Percentiles rank a stretch among this genome's conserved stretches.
Evolutionary conservation across 2,113 vertebrate genomes (phyloP).

Genomic region (Corydoras maculifer): DNA sequence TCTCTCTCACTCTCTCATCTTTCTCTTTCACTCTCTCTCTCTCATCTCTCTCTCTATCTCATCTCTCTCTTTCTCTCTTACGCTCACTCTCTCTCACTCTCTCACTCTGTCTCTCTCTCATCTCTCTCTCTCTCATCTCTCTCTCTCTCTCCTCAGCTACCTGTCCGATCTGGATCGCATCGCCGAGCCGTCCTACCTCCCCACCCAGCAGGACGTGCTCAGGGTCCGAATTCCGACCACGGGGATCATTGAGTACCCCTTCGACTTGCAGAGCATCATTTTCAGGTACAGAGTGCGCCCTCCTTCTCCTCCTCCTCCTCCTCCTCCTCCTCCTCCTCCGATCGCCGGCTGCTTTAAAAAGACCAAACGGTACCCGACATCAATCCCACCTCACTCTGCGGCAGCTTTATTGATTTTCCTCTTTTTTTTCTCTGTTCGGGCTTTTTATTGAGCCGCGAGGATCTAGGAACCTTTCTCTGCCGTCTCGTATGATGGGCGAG

Average conservation of each 20-base stretch:
- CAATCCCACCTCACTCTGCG: conserved; percentile 8
- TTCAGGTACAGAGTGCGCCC: conserved; percentile 80
- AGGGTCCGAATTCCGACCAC: conserved; percentile 96
- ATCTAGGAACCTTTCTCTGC: conserved; percentile 18
- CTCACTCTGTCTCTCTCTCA: background rate
- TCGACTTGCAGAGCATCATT: conserved; percentile 98
- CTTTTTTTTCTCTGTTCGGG: background rate
- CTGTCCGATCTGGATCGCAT: conserved; percentile 95
- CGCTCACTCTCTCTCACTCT: too few relatives aligned
- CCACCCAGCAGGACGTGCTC: conserved; percentile 97
- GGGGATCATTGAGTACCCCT: conserved; percentile 97
- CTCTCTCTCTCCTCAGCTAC: conserved; percentile 71
- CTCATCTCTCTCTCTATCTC: background rate
- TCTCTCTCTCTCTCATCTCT: conserved; percentile 31
- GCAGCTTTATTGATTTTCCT: conserved; percentile 9
- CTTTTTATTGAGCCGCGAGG: background rate
- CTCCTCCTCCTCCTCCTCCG: background rate
- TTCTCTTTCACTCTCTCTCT: background rate
- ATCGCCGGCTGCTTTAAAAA: conserved; percentile 1
- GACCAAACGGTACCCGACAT: conserved; percentile 7
- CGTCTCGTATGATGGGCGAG: conserved; percentile 1
- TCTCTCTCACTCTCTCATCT: too few relatives aligned
- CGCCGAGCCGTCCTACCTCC: conserved; percentile 83
- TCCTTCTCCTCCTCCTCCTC: background rate
- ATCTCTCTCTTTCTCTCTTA: too few relatives aligned